Evolutionary conservation across 1,140 invertebrate species (phyloP), one percentile per base, ranked within the genome.

Genomic region (Drosophila watanabei): DNA sequence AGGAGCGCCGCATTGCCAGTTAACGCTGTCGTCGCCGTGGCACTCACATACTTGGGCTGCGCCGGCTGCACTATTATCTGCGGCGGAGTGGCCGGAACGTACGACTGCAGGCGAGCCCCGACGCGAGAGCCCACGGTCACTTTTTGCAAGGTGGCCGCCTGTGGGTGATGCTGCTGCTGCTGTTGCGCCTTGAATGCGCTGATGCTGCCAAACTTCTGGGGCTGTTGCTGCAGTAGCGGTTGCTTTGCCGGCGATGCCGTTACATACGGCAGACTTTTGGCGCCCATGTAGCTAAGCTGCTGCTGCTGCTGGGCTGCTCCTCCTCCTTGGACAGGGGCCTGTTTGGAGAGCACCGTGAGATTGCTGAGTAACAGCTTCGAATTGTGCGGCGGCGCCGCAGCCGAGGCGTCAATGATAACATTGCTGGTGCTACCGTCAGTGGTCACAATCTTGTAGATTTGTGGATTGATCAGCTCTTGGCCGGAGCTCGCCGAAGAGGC

Each of bases 381-480:
- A 58, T 86, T 92, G 39, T 84, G 89, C 7, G 89, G 82, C 30
- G 89, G 82, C 2, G 86, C 62, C 24, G 79, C 68, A 10, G 75
- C 78, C 9, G 80, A 76, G 24, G 87, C 75, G 65, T 93, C 92
- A 32, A 93, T 92, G 30, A 91, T 90, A 54, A 92, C 92, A 33
- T 92, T 92, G 45, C 87, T 91, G 3, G 85, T 92, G 45, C 82
- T 89, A 65, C 88, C 92, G 62, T 92, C 91, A 16, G 91, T 91
- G 45, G 87, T 92, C 8, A 92, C 87, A 65, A 93, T 90, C 75
- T 93, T 92, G 41, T 92, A 92, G 37, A 93, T 92, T 69, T 93
- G 92, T n/a, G 86, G 86, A 79, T 92, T 92, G 2, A 92, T 68
- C 49, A 93, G 46, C 46, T 91, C 87, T 46, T 87, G 82, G 16